Evolutionary conservation across 2,113 vertebrate genomes (phyloP), one percentile per base, ranked within the genome.

Genomic region (Cercopithecus mona): DNA sequence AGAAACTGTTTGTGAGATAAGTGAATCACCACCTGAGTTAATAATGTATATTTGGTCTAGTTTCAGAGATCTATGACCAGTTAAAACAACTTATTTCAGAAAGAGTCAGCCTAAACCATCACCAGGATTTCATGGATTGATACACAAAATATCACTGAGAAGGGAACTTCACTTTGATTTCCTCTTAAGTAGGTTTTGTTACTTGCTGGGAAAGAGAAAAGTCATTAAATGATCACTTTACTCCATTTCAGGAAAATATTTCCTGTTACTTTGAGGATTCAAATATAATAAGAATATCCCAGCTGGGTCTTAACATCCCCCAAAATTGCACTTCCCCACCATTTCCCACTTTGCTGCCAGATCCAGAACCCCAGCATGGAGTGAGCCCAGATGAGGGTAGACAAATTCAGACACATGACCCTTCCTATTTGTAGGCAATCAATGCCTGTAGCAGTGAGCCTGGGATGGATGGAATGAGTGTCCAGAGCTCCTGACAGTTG

Each of bases 1-100:
- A 83, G 83, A 89, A 89, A 95, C 20, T 83, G 43, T n/a, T 93
- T 78, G 18, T 68, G 13, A 75, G 61, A 38, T 79, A 75, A 89
- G 35, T 50, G 27, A 80, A 57, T 72, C 55, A 35, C n/a, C n/a
- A 45, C 23, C 20, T 25, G 32, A 40, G 17, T 68, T 79, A 83
- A 23, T 76, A 70, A 68, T 17, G 5, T 55, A 8, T 57, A 81
- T 14, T 25, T 43, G n/a, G 43, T 27, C 70, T 52, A 13, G 13
- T 76, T 95, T 88, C 10, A n/a, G 27, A 94, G 45, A 84, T 17
- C 70, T 73, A 35, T 35, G 27, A 66, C 64, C 38, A 73, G 25
- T 86, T 40, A 90, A 88, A 52, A 66, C 59, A 72, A 93, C 59
- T 89, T 79, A 6, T 83, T 18, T 85, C 22, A 73, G 48, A 86